Base-by-base conservation (phyloP, 2,888 invertebrate species). In the Drosophila kambysellisi region DNA sequence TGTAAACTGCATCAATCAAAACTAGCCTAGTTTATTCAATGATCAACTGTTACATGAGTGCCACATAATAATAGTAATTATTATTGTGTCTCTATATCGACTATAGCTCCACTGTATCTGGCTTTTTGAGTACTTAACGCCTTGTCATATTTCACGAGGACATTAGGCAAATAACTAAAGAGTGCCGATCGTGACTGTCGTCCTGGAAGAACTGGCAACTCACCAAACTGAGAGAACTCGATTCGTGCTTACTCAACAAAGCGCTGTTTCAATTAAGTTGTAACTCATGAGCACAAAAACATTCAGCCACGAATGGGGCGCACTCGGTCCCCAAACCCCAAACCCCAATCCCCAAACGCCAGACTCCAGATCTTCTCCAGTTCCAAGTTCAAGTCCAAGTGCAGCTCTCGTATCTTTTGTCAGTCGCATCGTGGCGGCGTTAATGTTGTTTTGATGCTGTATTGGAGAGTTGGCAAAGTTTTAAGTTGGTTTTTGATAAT, bases 261-360 rank as follows among this genome's bases (percentile, higher is more conserved):
- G 74, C 73, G 75, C 62, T 58, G 65, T 85, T 91, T 91, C 91
- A 92, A 92, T 91, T 92, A 91, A 91, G 91, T 91, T 92, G 92
- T 91, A 74, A 90, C 90, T 91, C 87, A 85, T 75, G 82, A 64
- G 48, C 70, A 72, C 69, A 56, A 59, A 70, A 61, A 65, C 25
- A 56, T 60, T 33, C 39, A 62, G 32, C 41, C 33, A 29, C 35
- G 12, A 71, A 65, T 25, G 69, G 50, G 51, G 53, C 77, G 57
- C 35, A 54, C 48, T 66, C 74, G 57, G 68, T 59, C 15, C 37
- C 17, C 15, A 15, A 15, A 2, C 15, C 37, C 17, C 15, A 15
- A 15, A 2, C 37, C 37, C 15, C 37, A 17, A 17, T 3, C 37
- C 6, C 6, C 37, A 11, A 33, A 25, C 1, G 25, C 37, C 35